Evolutionary conservation across 2,113 vertebrate genomes (phyloP).

Genomic region (Carollia perspicillata): DNA sequence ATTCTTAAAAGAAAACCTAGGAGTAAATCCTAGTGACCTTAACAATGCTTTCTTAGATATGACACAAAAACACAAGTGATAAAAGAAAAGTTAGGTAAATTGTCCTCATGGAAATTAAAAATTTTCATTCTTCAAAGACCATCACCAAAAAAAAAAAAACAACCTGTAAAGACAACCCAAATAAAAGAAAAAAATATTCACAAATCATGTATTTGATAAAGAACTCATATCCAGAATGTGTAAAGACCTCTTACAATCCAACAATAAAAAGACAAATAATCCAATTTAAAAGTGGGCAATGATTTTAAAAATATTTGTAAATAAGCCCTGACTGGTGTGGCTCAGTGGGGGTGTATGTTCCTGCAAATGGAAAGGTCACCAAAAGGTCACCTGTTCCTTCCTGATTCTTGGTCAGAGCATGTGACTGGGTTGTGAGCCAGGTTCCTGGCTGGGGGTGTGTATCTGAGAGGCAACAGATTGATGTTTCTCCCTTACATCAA

Average conservation of each 20-base stretch:
- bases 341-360: too few relatives aligned
- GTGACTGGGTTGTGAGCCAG: too few relatives aligned
- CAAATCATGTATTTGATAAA: not conserved
- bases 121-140: not conserved
- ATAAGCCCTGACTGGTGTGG: not conserved
- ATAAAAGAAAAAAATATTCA: not conserved
- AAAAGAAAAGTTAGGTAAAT: not conserved
- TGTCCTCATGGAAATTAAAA: not conserved
- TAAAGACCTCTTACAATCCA: not conserved
- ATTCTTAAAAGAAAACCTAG: too few relatives aligned
- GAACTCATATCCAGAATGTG: not conserved
- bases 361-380: too few relatives aligned
- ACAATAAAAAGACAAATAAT: not conserved
- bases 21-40: too few relatives aligned
- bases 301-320: not conserved
- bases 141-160: not conserved
- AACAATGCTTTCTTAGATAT: too few relatives aligned
- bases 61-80: too few relatives aligned
- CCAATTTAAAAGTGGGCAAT: not conserved
- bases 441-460: too few relatives aligned
- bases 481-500: too few relatives aligned
- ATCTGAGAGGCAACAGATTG: too few relatives aligned
- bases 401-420: too few relatives aligned
- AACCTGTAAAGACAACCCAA: not conserved
- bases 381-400: too few relatives aligned